Conservation (phyloP, 2,113 vertebrate species). For the Meriones unguiculatus region DNA sequence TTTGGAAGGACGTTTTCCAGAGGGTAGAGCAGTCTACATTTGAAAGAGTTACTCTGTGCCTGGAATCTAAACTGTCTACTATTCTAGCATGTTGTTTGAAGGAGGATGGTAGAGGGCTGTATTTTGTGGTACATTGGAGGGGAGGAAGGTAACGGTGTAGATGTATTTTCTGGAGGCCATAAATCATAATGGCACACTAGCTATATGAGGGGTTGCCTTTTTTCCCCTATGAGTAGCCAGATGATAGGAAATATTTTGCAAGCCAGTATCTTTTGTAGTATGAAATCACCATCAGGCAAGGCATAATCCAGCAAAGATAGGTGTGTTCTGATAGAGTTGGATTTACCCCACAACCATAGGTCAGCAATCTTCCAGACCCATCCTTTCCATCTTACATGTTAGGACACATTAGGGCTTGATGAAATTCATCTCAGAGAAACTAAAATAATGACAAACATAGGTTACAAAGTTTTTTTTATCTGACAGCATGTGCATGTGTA, state of each 20-base stretch:
- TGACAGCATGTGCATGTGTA: background rate
- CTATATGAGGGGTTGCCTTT: background rate
- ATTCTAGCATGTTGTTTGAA: background rate
- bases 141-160: background rate
- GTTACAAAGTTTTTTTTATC: background rate
- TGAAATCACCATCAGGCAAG: background rate
- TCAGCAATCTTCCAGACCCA: background rate
- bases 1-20: slow-evolving; percentile 8
- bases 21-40: background rate
- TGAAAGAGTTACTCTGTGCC: background rate
- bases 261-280: background rate
- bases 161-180: background rate
- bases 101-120: background rate
- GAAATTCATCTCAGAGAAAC: slow-evolving; percentile 1
- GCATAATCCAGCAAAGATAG: background rate
- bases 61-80: slow-evolving; percentile 24
- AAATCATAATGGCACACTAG: slow-evolving; percentile 9
- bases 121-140: background rate
- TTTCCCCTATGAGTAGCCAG: background rate
- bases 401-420: background rate
- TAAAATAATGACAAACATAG: background rate
- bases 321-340: background rate
- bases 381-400: background rate
- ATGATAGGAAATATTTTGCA: background rate
- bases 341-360: background rate